Evolutionary conservation across 1,140 invertebrate genomes (phyloP), one percentile per base, ranked within the genome.

Genomic region (Calycopis cecrops): DNA sequence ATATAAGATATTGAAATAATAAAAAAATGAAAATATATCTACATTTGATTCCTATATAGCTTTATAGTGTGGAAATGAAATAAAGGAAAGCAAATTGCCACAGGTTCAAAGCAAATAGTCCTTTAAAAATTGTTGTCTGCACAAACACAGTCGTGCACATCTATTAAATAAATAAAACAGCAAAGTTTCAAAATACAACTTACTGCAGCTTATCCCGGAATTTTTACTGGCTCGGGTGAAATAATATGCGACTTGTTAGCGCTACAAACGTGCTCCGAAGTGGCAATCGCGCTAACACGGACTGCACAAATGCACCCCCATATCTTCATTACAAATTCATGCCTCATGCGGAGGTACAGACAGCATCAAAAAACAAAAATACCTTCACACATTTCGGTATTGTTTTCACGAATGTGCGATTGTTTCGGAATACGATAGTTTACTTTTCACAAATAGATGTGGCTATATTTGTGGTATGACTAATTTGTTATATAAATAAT

Each of bases 241-340:
- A 60, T 57, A 56, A 49, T 51, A 55, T 48, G 50, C 57, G 54
- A 50, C 52, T 66, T 59, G 60, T 65, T 69, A 63, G 55, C 57
- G 59, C 60, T 52, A 62, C 57, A 63, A 69, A 59, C 55, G 51
- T 52, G 60, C 35, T 55, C 54, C 57, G 55, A 55, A 67, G 63
- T 59, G 53, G 60, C 63, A 60, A 61, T 62, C 58, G 63, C 50
- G 55, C 50, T 9, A 59, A 68, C 60, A 65, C 60, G 62, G 52
- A 60, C 59, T 35, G 59, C 67, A 63, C 70, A 74, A 28, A 76
- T 79, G 69, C 67, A 70, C 65, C 56, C 69, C 63, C 64, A 47
- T 67, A 44, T 59, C 35, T 63, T 72, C 71, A 79, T 77, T 77
- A 74, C 58, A 48, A 69, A 79, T 79, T 74, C 73, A 79, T 77